A percentile compares a stretch with the other conserved stretches of the same genome.
Conservation (phyloP, 2,113 vertebrate genomes). For the Hassar affinis region DNA sequence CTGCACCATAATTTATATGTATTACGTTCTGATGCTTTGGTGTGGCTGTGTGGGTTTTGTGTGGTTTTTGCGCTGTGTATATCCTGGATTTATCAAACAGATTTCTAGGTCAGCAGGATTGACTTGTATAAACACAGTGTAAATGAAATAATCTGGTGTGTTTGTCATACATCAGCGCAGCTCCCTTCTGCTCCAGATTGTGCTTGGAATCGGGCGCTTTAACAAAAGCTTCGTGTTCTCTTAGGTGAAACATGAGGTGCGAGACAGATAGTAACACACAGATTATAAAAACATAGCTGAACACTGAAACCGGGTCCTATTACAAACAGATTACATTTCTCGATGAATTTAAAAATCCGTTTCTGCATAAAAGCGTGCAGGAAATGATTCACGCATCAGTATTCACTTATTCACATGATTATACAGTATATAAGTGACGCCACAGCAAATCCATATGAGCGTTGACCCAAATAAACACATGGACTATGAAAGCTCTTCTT, state of each 20-base stretch:
- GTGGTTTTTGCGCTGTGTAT: background rate
- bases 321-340: background rate
- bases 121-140: conserved; percentile 2
- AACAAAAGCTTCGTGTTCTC: conserved; percentile 1
- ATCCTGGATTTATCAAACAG: background rate
- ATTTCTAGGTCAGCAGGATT: background rate
- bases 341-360: background rate
- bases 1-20: background rate
- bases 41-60: background rate
- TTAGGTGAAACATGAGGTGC: background rate
- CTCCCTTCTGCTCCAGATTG: conserved; percentile 19
- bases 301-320: background rate
- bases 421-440: background rate
- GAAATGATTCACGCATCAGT: background rate
- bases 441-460: background rate
- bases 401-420: conserved; percentile 5
- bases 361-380: too few relatives aligned
- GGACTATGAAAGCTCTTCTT: background rate
- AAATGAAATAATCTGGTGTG: conserved; percentile 15
- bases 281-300: background rate
- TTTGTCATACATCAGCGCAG: background rate
- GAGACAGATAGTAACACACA: background rate
- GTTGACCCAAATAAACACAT: conserved; percentile 13
- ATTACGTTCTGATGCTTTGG: background rate
- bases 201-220: conserved; percentile 13